Evolutionary conservation across 2,797 vertebrate genomes (phyloP), one percentile per base, ranked within the genome.

Genomic region (Bovichtus variegatus): DNA sequence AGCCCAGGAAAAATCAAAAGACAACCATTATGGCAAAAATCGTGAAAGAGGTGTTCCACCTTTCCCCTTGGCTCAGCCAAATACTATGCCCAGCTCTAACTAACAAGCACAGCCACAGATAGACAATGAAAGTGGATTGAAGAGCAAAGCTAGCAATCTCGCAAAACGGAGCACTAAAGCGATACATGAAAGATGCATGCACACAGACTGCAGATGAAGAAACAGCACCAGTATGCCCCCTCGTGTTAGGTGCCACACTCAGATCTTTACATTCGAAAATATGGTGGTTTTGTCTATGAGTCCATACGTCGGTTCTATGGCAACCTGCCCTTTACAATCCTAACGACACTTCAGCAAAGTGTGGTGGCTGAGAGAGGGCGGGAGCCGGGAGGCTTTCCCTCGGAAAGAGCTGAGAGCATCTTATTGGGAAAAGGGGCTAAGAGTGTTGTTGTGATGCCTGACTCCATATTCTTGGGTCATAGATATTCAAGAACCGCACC

Each of bases 61-160:
- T 89, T 91, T 85, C 80, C 77, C 74, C 76, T 73, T 65, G 66
- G 82, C 82, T 77, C 61, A 49, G 40, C 89, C 85, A 90, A 90
- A 91, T 79, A 85, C 91, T 49, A 80, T 44, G 76, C 83, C 85
- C 77, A 36, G 78, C 78, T 87, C 82, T 76, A 68, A 89, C 88
- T 87, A 92, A 91, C 89, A 90, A 90, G 88, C 86, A 58, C 60
- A 23, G 89, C 89, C 87, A 60, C 81, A 81, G 83, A 90, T 78
- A 87, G 86, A 84, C 91, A 92, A 88, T 90, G 89, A 86, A 78
- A 93, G 92, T 87, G 85, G 90, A 94, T 92, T 91, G 92, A 88
- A 89, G 89, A 71, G 90, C 86, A 82, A 89, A 93, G 92, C 91
- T 90, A 91, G 90, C 93, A 95, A 95, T 95, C 93, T 94, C 62